phyloP scores from a whole-genome alignment of 2,888 invertebrate species.

The Bursaphelenchus okinawaensis region DNA sequence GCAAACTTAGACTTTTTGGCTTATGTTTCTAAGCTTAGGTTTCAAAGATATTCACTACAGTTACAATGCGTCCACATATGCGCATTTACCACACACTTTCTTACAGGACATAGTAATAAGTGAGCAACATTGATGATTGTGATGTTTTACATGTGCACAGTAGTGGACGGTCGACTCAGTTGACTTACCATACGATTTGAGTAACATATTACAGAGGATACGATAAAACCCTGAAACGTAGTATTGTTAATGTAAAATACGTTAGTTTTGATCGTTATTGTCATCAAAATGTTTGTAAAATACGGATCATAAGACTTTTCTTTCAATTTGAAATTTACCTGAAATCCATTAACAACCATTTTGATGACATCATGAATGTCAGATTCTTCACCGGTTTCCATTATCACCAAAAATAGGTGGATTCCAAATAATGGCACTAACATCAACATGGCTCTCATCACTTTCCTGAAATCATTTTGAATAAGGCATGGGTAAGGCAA shows the following conservation, averaged over 20 bases:
- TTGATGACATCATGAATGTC: constrained; percentile 52
- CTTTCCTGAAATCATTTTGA: constrained; percentile 11
- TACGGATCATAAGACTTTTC: not conserved
- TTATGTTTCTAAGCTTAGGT: too few relatives aligned
- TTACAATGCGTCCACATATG: too few relatives aligned
- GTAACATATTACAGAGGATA: constrained; percentile 48
- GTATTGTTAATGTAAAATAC: not conserved
- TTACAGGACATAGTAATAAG: too few relatives aligned
- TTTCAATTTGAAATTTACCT: too few relatives aligned
- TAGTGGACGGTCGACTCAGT: too few relatives aligned
- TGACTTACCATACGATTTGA: constrained; percentile 36
- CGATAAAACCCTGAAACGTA: constrained; percentile 40
- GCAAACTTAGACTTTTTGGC: too few relatives aligned
- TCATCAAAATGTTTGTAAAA: constrained; percentile 55
- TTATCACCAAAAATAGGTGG: constrained; percentile 61
- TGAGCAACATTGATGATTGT: too few relatives aligned
- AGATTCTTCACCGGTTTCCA: constrained; percentile 53
- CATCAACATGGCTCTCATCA: constrained; percentile 8
- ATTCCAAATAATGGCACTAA: constrained; percentile 62
- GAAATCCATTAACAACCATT: constrained; percentile 59
- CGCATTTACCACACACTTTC: too few relatives aligned
- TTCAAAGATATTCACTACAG: too few relatives aligned
- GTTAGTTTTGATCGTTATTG: not conserved
- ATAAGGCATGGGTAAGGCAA: too few relatives aligned
- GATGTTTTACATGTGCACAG: too few relatives aligned